Base-by-base conservation (phyloP, 2,797 vertebrate species). In the Rachycentron canadum region DNA sequence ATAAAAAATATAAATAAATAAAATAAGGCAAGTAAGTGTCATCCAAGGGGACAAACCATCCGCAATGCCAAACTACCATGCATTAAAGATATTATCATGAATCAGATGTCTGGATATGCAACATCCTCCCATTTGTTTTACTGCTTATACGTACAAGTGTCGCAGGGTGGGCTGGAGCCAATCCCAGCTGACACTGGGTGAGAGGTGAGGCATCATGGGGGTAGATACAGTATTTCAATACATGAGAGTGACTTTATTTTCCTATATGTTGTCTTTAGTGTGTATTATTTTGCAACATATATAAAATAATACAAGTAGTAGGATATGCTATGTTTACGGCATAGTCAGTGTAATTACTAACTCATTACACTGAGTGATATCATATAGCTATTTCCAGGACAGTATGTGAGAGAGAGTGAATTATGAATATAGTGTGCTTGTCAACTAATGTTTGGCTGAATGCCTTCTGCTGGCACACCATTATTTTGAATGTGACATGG, bases 21-120 rank as follows among this genome's bases (percentile, higher is more conserved):
- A 32, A 32, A n/a, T n/a, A 40, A 90, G 70, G 60, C 74, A 79
- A 69, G 77, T 72, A 87, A 92, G 92, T 91, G 86, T 90, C 81
- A 91, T 60, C 50, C 12, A 56, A 66, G 55, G 75, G 52, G 50
- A 77, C 66, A 50, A 80, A 78, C 63, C 57, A 43, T 13, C 16
- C 26, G 43, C 10, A 17, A 23, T 66, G 69, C 36, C 36, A 73
- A 73, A 86, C 38, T 32, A 59, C 57, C 66, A 76, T 64, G 43
- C 36, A 59, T 70, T 26, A n/a, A 61, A 70, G 74, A 69, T 64
- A 41, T 41, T 50, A 79, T 58, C 62, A 66, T 47, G 56, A 72
- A 62, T 56, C 21, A 50, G 62, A 64, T 61, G 47, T 55, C 14
- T 41, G 40, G 50, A 56, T 38, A 38, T 56, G 49, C 12, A 30